These are phyloP conservation scores for Rallus crepitans DNA, from an alignment of 2,797 vertebrate species.

Conservation along the genomic window DNA sequence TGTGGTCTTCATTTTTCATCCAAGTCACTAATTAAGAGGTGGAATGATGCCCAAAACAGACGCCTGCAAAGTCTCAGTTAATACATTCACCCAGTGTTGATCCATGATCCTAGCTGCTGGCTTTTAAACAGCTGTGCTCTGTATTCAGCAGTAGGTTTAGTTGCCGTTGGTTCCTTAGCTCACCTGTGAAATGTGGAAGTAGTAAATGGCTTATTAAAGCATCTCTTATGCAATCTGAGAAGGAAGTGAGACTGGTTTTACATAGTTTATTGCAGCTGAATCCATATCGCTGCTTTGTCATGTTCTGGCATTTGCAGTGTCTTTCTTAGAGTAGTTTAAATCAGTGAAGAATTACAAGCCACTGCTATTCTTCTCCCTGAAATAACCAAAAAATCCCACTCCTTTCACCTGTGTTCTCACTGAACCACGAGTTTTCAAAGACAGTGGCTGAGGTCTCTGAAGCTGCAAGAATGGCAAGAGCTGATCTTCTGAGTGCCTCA, in stretches of 20 bases:
- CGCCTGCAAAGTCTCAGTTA: not conserved
- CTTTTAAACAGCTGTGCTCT: not conserved
- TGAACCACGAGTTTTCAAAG: not conserved
- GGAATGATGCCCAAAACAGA: conserved; percentile 53
- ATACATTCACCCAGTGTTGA: not conserved
- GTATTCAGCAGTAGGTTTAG: not conserved
- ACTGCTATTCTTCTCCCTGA: not conserved
- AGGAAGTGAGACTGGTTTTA: not conserved
- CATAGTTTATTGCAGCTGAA: not conserved
- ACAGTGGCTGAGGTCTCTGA: not conserved
- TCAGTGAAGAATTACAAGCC: not conserved
- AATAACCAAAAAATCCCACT: not conserved
- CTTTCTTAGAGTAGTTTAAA: not conserved
- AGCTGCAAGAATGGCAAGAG: not conserved
- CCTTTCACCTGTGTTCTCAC: not conserved
- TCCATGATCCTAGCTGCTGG: not conserved
- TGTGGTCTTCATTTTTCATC: conserved; percentile 41
- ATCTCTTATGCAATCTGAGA: not conserved
- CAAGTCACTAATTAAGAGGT: conserved; percentile 40
- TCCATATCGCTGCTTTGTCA: not conserved
- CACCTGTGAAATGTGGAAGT: not conserved
- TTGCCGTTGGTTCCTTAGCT: not conserved
- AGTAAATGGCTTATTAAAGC: not conserved
- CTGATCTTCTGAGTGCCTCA: not conserved
- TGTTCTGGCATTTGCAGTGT: not conserved